These are phyloP conservation scores for Anoplius nigerrimus DNA, from an alignment of 2,888 invertebrate species.

Conservation along the genomic window DNA sequence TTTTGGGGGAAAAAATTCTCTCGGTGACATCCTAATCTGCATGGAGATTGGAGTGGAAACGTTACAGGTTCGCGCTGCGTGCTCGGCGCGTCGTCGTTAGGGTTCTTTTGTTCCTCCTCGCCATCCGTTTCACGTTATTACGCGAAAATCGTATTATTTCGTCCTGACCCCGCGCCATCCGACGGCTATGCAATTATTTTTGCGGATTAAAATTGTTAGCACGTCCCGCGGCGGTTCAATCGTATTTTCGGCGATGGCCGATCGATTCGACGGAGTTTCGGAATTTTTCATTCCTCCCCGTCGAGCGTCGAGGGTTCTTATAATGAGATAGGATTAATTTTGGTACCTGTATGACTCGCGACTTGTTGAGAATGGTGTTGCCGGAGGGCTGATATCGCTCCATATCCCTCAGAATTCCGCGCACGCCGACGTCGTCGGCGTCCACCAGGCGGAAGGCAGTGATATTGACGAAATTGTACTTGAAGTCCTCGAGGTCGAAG, in stretches of 20 bases:
- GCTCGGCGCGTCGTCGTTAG: conserved; percentile 4
- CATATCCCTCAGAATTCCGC: conserved; percentile 84
- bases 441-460: conserved; percentile 86
- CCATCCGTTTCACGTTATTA: conserved; percentile 20
- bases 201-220: too few species aligned
- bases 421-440: conserved; percentile 80
- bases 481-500: conserved; percentile 59
- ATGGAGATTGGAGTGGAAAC: conserved; percentile 48
- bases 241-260: too few species aligned
- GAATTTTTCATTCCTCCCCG: too few species aligned
- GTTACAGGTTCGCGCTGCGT: conserved; percentile 30
- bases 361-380: conserved; percentile 75
- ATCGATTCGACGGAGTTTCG: too few species aligned
- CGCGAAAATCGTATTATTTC: neutral
- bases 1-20: conserved; percentile 7
- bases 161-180: too few species aligned
- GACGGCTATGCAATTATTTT: too few species aligned
- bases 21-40: conserved; percentile 40
- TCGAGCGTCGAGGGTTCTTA: neutral
- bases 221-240: too few species aligned
- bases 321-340: neutral
- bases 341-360: conserved; percentile 76
- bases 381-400: conserved; percentile 80
- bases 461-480: conserved; percentile 86
- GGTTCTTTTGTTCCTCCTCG: neutral